Conservation (phyloP, 2,888 invertebrate species). For the Tanypteryx hageni region DNA sequence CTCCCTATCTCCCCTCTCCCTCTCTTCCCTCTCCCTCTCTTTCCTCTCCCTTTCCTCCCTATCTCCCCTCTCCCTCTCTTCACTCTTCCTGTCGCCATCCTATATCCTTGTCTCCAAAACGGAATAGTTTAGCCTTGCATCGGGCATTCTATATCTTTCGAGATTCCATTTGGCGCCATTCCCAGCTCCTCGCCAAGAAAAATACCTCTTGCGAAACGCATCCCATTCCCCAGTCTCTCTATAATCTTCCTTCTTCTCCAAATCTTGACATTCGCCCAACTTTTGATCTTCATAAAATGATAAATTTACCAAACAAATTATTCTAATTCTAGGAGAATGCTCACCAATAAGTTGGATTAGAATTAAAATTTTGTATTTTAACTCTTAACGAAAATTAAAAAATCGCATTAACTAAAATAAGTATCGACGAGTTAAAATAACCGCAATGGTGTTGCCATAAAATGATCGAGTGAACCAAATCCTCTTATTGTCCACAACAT, state of each 20-base stretch:
- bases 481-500: too few relatives aligned
- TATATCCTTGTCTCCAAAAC: neutral
- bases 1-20: neutral
- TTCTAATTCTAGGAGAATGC: too few relatives aligned
- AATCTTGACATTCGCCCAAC: too few relatives aligned
- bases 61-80: neutral
- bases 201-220: neutral
- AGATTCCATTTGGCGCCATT: neutral
- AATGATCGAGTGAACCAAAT: too few relatives aligned
- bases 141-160: neutral
- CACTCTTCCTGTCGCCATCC: neutral
- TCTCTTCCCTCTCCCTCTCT: neutral
- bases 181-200: neutral
- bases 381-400: too few relatives aligned
- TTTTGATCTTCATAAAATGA: too few relatives aligned
- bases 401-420: too few relatives aligned
- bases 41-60: neutral
- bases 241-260: neutral
- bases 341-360: too few relatives aligned
- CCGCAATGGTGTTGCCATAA: too few relatives aligned
- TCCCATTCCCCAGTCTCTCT: neutral
- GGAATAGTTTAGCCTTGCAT: slow-evolving; percentile 8
- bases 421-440: too few relatives aligned
- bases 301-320: too few relatives aligned
- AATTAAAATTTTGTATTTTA: too few relatives aligned